phyloP scores from a whole-genome alignment of 1,140 invertebrate genomes.

The Oncopodura yosiiana region DNA sequence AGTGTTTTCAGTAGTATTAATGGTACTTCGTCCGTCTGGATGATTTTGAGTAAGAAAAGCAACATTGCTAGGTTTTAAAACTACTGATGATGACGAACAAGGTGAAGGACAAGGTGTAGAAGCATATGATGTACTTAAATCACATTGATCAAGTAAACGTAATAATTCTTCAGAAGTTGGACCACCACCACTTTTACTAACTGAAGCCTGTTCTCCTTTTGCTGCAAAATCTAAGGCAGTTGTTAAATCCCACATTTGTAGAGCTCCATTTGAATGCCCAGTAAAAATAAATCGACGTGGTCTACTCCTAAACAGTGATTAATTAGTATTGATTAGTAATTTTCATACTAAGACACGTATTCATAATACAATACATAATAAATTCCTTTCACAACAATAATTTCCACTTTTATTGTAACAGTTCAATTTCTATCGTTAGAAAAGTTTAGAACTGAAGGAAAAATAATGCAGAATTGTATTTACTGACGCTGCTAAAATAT shows the following conservation, averaged over 20 bases:
- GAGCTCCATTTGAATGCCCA: conserved; percentile 84
- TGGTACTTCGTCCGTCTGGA: no score
- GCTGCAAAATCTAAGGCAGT: conserved; percentile 76
- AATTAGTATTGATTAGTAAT: no score
- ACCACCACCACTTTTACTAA: conserved; percentile 58
- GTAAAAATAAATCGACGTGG: conserved; percentile 86
- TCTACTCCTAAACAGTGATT: no score
- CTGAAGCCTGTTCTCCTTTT: conserved; percentile 48
- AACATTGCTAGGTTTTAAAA: conserved; percentile 58
- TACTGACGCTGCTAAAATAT: no score
- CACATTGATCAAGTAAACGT: conserved; percentile 82
- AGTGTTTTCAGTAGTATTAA: no score
- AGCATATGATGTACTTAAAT: conserved; percentile 70
- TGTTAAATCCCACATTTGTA: conserved; percentile 98
- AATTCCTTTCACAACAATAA: no score
- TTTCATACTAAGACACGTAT: no score
- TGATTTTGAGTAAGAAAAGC: conserved; percentile 55
- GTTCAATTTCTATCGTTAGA: no score
- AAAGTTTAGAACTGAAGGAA: no score
- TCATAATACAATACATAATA: no score
- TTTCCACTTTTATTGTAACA: no score
- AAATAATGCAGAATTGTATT: no score
- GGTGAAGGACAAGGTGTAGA: conserved; percentile 78
- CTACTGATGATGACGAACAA: conserved; percentile 50
- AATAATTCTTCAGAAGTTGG: conserved; percentile 82